Conservation (phyloP, 2,797 vertebrate genomes). For the Otolemur crassicaudatus region DNA sequence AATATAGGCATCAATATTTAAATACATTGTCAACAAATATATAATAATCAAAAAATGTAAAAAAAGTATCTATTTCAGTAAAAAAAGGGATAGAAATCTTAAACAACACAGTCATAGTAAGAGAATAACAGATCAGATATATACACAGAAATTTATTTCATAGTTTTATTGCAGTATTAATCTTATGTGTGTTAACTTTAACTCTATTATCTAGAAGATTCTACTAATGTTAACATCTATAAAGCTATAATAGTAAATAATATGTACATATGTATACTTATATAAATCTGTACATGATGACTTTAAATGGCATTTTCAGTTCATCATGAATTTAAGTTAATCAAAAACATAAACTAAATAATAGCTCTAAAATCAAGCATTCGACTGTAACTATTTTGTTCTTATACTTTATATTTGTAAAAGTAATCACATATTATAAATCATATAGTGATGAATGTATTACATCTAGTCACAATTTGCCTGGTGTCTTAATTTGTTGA, state of each 20-base stretch:
- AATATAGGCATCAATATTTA: background rate
- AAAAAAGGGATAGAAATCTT: background rate
- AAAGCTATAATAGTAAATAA: background rate
- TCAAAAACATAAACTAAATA: background rate
- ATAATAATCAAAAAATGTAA: conserved; percentile 48
- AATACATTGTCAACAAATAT: background rate
- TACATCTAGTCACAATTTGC: background rate
- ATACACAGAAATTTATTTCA: background rate
- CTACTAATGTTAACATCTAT: background rate
- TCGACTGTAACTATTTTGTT: background rate
- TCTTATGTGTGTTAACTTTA: background rate
- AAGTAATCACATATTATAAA: background rate
- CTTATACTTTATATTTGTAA: background rate
- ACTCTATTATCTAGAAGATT: background rate
- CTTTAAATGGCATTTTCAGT: background rate
- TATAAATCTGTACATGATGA: background rate
- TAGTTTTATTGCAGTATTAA: background rate
- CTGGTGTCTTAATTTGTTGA: background rate
- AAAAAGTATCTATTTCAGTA: conserved; percentile 38
- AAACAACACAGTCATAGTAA: background rate
- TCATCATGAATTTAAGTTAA: background rate
- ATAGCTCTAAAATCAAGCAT: background rate
- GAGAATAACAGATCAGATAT: background rate
- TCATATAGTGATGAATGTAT: background rate
- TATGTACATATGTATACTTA: background rate